A percentile compares a stretch with the other conserved stretches of the same genome.
Evolutionary conservation across 2,113 vertebrate species (phyloP).

Genomic region (Oriolus oriolus): DNA sequence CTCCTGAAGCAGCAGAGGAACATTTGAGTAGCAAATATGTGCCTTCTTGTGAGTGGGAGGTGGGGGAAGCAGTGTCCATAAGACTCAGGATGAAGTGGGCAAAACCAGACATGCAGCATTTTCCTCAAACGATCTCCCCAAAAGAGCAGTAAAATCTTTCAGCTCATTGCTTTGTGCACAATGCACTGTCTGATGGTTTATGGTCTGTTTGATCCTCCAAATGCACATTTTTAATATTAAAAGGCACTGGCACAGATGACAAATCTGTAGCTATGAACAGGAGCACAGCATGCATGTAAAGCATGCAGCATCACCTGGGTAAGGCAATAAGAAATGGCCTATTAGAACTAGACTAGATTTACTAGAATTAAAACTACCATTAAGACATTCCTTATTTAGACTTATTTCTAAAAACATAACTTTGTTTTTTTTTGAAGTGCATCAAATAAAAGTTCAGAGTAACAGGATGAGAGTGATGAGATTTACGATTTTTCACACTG

Average conservation of each 20-base stretch:
- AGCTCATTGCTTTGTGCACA: background rate
- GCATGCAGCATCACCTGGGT: background rate
- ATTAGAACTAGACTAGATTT: background rate
- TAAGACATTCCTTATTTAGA: background rate
- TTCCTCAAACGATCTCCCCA: background rate
- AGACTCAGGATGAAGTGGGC: background rate
- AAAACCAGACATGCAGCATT: background rate
- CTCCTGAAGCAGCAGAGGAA: background rate
- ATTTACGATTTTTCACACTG: background rate
- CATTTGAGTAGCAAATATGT: background rate
- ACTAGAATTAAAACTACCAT: background rate
- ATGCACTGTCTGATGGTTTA: accelerated
- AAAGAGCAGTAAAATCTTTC: background rate
- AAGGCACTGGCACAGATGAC: background rate
- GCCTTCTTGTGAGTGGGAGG: background rate
- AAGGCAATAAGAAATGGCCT: background rate
- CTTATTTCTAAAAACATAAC: background rate
- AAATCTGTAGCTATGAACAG: background rate
- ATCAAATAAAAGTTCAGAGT: background rate
- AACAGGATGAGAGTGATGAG: background rate
- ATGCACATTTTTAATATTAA: background rate
- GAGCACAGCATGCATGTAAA: background rate
- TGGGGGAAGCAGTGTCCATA: background rate
- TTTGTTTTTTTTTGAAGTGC: background rate
- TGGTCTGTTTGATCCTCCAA: background rate